phyloP scores from a whole-genome alignment of 2,797 vertebrate species.

The Cyprinodon diabolis region DNA sequence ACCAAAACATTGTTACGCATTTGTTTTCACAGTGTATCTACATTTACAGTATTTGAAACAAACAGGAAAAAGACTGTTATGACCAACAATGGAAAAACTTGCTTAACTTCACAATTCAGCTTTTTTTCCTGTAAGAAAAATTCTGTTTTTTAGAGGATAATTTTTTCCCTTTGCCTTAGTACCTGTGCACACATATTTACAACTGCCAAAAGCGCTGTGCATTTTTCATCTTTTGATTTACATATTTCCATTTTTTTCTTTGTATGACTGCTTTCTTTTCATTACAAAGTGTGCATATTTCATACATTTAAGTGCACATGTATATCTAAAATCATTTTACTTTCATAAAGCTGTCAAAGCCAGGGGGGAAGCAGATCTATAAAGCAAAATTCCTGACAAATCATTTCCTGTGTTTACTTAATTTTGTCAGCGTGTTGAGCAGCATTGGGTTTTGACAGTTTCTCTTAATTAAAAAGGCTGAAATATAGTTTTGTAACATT shows the following conservation, averaged over 20 bases:
- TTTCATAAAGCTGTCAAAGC: conserved; percentile 34
- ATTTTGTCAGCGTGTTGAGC: conserved; percentile 8
- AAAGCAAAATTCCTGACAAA: conserved; percentile 20
- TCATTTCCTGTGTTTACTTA: conserved; percentile 25
- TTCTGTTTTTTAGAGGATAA: neutral
- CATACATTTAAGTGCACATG: conserved; percentile 9
- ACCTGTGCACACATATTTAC: conserved; percentile 4
- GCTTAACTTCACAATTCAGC: neutral
- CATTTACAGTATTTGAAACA: neutral
- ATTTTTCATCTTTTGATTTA: conserved; percentile 13
- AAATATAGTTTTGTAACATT: conserved; percentile 1
- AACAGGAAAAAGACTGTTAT: neutral
- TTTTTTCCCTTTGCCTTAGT: neutral
- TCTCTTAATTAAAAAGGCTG: neutral
- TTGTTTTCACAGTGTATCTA: no score
- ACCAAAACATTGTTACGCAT: neutral
- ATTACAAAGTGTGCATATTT: conserved; percentile 42
- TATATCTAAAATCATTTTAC: conserved; percentile 19
- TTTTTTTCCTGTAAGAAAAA: no score
- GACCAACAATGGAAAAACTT: neutral
- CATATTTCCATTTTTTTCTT: conserved; percentile 11
- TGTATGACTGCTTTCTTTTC: conserved; percentile 28
- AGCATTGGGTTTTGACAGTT: conserved; percentile 12
- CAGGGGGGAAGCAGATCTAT: conserved; percentile 26
- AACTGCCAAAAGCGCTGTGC: conserved; percentile 21